Base-by-base conservation (phyloP, 2,797 vertebrate genomes). In the Alosa sapidissima region DNA sequence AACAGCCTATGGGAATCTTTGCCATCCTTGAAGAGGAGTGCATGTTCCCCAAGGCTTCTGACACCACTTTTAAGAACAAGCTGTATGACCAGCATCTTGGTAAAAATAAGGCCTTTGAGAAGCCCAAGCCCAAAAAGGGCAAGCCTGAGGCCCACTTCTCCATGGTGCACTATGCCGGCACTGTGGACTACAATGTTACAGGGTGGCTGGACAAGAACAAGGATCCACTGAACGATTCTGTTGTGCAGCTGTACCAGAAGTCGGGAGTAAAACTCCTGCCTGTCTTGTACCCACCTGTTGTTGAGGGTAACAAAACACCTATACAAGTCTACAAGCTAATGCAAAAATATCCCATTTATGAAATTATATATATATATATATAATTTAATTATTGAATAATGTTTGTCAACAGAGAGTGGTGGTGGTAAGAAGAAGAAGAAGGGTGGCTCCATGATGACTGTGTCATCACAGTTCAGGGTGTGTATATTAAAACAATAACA, bases 21-120 rank as follows among this genome's bases (percentile, higher is more conserved):
- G 96, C 96, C 90, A 96, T 96, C 88, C 92, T 96, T 87, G 96
- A 98, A 93, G 97, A 98, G 93, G 97, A 97, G 93, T 97, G 96
- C 88, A 97, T 97, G 96, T 97, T 97, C 93, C 96, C 96, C 88
- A 96, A 95, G 84, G 94, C 94, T 7, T 90, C 95, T 84, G 95
- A 97, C 87, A 93, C 91, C 47, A 95, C 95, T 88, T 94, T 95
- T 87, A 95, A 94, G 91, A 94, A 94, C 89, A 95, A 98, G 92
- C 87, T 96, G 60, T 96, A 96, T 10, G 96, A 96, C 58, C 95
- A 96, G 84, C 95, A 96, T 65, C 90, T 96, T 85, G 95, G 95
- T 81, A 94, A 96, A 89, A 82, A 89, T 1, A 81, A 33, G 83
- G 92, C 92, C 62, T 95, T 95, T 88, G 92, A 93, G 88, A 95